A percentile compares a stretch with the other conserved stretches of the same genome.
These are phyloP conservation scores for Drosophila pseudoananassae DNA, from an alignment of 1,140 invertebrate species.

Conservation along the genomic window DNA sequence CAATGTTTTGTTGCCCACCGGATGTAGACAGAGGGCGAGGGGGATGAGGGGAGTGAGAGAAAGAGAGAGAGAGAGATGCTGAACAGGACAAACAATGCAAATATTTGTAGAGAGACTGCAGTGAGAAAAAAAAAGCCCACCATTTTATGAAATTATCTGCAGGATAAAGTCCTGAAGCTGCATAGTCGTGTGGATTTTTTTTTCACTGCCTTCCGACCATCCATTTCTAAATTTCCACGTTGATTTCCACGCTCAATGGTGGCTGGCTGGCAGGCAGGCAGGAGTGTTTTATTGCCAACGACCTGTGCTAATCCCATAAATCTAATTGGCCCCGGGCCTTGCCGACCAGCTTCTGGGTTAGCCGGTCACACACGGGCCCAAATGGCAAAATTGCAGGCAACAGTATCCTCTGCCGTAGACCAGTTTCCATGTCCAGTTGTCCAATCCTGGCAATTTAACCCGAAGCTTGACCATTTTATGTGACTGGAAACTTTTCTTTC, in stretches of 20 bases:
- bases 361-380: slow-evolving; percentile 47
- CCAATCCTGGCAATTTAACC: slow-evolving; percentile 8
- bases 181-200: neutral
- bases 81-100: slow-evolving; percentile 58
- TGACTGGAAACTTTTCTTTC: slow-evolving; percentile 53
- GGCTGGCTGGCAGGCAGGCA: slow-evolving; percentile 19
- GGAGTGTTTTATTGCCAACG: slow-evolving; percentile 58
- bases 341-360: slow-evolving; percentile 63
- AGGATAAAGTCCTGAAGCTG: no score
- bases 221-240: slow-evolving; percentile 24
- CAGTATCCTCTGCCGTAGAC: slow-evolving; percentile 7
- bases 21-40: slow-evolving; percentile 43
- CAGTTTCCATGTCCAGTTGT: slow-evolving; percentile 36
- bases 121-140: neutral
- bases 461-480: slow-evolving; percentile 54
- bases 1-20: slow-evolving; percentile 68
- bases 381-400: slow-evolving; percentile 21
- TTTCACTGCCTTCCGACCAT: slow-evolving; percentile 9
- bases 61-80: slow-evolving; percentile 4
- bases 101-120: slow-evolving; percentile 29
- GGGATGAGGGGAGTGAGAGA: neutral
- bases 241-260: slow-evolving; percentile 40
- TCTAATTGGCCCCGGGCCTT: slow-evolving; percentile 63
- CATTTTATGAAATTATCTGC: no score
- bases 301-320: slow-evolving; percentile 75